phyloP scores from a whole-genome alignment of 2,113 vertebrate species.

The Halcyon malimbica region DNA sequence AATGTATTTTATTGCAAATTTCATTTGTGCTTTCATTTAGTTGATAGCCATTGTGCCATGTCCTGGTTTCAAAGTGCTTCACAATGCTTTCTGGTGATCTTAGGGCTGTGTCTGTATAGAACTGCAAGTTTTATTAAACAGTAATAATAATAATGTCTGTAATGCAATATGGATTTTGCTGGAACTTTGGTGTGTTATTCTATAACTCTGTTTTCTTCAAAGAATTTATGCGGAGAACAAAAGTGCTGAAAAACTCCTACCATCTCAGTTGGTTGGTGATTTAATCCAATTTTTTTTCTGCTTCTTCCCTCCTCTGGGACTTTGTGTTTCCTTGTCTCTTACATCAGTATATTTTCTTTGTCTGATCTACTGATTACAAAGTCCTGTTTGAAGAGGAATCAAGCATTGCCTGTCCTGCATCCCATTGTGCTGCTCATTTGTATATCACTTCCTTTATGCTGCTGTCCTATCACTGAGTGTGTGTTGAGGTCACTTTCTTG shows the following conservation, averaged over 20 bases:
- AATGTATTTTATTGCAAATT: neutral
- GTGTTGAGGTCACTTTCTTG: neutral
- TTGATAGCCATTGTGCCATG: neutral
- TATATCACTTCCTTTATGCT: neutral
- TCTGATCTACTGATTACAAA: neutral
- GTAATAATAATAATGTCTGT: neutral
- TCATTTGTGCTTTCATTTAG: neutral
- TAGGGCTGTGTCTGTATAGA: neutral
- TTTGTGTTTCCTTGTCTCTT: neutral
- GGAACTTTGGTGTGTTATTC: neutral
- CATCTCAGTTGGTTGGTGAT: neutral
- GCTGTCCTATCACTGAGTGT: neutral
- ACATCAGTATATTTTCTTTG: neutral
- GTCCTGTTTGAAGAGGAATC: neutral
- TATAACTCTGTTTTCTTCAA: neutral
- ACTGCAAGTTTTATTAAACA: slow-evolving; percentile 21
- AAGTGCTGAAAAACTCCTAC: neutral
- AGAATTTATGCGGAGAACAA: neutral
- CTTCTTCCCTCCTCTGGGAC: neutral
- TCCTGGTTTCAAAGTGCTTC: neutral
- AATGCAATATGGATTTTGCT: slow-evolving; percentile 11
- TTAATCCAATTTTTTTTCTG: neutral
- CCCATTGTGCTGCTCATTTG: neutral
- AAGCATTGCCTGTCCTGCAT: neutral
- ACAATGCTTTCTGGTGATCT: neutral